Percentiles rank a stretch among this genome's conserved stretches.
Conservation (phyloP, 1,140 invertebrate species). For the Cyclina sinensis region DNA sequence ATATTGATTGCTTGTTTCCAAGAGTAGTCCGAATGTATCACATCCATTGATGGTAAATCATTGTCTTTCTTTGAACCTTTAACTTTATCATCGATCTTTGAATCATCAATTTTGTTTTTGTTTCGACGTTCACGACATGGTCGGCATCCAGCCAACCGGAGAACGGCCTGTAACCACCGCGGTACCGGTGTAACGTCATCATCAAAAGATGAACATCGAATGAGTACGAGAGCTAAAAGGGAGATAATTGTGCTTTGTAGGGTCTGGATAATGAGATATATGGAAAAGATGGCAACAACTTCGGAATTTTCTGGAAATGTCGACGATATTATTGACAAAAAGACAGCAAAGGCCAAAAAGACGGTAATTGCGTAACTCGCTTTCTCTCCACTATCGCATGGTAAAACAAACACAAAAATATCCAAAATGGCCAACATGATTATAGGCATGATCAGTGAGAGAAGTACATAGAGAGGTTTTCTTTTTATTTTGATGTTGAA, state of each 20-base stretch:
- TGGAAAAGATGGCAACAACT: neutral
- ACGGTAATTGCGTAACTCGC: conserved; percentile 46
- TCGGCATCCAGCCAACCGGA: neutral
- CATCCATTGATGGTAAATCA: neutral
- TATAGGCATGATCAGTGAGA: conserved; percentile 41
- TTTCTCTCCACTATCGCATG: conserved; percentile 40
- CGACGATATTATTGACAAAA: conserved; percentile 50
- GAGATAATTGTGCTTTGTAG: conserved; percentile 23
- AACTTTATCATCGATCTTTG: neutral
- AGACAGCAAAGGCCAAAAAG: conserved; percentile 58
- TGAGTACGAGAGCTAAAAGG: neutral
- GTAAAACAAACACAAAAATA: conserved; percentile 31
- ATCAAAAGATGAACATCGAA: conserved; percentile 11
- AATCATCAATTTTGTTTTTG: neutral
- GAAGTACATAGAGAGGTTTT: conserved; percentile 36
- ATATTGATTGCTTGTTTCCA: conserved; percentile 22
- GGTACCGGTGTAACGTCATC: neutral
- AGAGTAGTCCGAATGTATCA: neutral
- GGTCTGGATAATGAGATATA: conserved; percentile 38
- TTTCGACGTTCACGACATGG: neutral
- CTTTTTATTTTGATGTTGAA: conserved; percentile 25
- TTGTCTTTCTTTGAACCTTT: neutral
- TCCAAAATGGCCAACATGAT: conserved; percentile 49
- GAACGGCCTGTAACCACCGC: neutral
- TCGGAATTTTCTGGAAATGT: conserved; percentile 57